Evolutionary conservation across 64 coral and sea anemone species (phyloP).

Genomic region (Anthopleura sola): DNA sequence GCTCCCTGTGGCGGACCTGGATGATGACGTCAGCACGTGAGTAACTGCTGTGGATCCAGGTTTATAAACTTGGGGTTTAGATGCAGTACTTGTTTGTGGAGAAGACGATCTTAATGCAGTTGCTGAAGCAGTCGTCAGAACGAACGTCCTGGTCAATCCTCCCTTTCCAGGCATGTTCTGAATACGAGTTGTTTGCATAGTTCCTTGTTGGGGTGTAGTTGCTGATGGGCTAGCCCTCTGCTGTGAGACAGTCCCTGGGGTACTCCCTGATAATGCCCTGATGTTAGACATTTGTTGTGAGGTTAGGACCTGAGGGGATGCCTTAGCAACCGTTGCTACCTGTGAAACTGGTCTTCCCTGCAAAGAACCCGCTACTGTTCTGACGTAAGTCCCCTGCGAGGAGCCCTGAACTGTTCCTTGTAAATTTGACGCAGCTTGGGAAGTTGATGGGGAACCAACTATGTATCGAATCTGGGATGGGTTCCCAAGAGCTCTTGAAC

Average conservation of each 20-base stretch:
- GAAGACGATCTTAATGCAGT: not conserved
- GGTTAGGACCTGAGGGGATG: not conserved
- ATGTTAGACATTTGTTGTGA: not conserved
- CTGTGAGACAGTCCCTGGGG: not conserved
- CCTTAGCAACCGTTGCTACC: not conserved
- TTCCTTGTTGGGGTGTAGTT: not conserved
- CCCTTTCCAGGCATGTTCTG: not conserved
- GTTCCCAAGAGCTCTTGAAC: not conserved
- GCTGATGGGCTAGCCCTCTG: not conserved
- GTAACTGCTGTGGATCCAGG: not conserved
- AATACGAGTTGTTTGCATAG: not conserved
- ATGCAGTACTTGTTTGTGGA: not conserved
- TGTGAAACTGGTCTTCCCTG: slow-evolving; percentile 1
- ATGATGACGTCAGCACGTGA: not conserved
- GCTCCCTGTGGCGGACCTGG: not conserved
- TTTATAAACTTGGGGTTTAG: slow-evolving; percentile 9
- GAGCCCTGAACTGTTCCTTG: slow-evolving; percentile 13
- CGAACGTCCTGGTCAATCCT: not conserved
- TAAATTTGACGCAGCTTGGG: not conserved
- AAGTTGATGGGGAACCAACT: not conserved
- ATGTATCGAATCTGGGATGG: not conserved
- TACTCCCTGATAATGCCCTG: not conserved
- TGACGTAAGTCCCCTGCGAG: not conserved
- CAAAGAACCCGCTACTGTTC: not conserved
- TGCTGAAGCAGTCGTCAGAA: slow-evolving; percentile 2